A percentile compares a stretch with the other conserved stretches of the same genome.
Conservation (phyloP, 2,888 invertebrate species). For the Nomada lathburiana region DNA sequence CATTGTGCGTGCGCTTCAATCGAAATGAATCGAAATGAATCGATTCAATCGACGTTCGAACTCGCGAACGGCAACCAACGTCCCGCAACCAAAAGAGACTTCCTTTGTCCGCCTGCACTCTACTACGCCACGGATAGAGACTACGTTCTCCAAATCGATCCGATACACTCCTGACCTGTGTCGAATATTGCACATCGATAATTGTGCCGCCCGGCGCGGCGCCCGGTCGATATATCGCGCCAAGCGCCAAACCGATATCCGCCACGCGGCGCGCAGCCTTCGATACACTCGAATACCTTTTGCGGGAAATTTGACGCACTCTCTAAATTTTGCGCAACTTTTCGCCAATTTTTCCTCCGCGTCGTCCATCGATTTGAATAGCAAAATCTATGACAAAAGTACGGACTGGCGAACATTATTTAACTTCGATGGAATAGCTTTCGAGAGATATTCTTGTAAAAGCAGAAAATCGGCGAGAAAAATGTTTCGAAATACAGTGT, state of each 20-base stretch:
- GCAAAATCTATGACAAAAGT: too few relatives aligned
- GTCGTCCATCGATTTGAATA: too few relatives aligned
- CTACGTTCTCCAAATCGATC: constrained; percentile 29
- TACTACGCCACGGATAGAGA: background rate
- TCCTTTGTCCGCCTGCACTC: constrained; percentile 42
- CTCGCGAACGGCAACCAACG: constrained; percentile 31
- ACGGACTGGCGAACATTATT: too few relatives aligned
- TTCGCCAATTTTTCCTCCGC: too few relatives aligned
- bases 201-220: constrained; percentile 42
- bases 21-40: constrained; percentile 37
- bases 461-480: background rate
- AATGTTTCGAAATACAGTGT: background rate
- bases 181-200: constrained; percentile 33
- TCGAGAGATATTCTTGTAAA: background rate
- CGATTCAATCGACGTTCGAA: constrained; percentile 51
- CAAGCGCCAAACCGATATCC: constrained; percentile 17
- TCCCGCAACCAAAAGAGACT: background rate
- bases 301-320: background rate
- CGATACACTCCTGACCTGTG: constrained; percentile 46
- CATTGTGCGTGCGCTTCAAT: constrained; percentile 34
- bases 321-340: background rate
- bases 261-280: constrained; percentile 8
- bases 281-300: constrained; percentile 9
- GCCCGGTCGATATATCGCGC: constrained; percentile 40
- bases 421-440: background rate